Evolutionary conservation across 2,888 invertebrate genomes (phyloP).

Genomic region (Drosophila pseudotakahashii): DNA sequence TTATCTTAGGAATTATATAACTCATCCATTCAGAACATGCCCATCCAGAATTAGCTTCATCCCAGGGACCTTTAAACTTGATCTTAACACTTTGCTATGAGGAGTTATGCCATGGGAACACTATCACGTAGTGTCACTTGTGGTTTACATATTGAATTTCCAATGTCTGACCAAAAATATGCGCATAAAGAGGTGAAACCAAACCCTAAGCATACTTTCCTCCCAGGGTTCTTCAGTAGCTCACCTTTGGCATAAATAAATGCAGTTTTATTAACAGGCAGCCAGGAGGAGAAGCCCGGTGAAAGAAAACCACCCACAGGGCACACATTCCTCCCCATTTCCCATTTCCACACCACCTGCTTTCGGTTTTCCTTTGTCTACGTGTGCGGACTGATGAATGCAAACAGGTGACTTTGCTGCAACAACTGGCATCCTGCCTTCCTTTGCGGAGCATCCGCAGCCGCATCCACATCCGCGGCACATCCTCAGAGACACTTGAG

Average conservation of each 20-base stretch:
- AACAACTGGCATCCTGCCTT: conserved; percentile 23
- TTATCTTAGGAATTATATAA: too few relatives aligned
- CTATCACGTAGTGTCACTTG: conserved; percentile 42
- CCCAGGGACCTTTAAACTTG: neutral
- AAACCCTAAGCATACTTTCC: conserved; percentile 1
- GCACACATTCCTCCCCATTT: neutral
- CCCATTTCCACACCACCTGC: conserved; percentile 20
- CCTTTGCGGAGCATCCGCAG: conserved; percentile 15
- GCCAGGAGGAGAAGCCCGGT: conserved; percentile 43
- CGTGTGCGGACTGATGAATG: conserved; percentile 63
- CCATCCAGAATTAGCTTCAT: conserved; percentile 3
- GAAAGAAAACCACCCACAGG: conserved; percentile 39
- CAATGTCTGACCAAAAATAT: conserved; percentile 69
- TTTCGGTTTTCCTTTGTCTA: conserved; percentile 36
- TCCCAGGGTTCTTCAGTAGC: neutral
- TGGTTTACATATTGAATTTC: conserved; percentile 58
- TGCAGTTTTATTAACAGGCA: conserved; percentile 70
- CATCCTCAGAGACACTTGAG: conserved; percentile 75
- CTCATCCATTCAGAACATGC: neutral
- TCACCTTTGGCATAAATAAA: conserved; percentile 49
- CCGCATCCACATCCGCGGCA: conserved; percentile 47
- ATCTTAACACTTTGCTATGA: neutral
- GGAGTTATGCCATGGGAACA: conserved; percentile 20
- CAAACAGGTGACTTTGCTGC: conserved; percentile 64
- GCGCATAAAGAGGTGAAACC: conserved; percentile 43